Evolutionary conservation across 2,113 vertebrate genomes (phyloP), one percentile per base, ranked within the genome.

Genomic region (Elgaria multicarinata): DNA sequence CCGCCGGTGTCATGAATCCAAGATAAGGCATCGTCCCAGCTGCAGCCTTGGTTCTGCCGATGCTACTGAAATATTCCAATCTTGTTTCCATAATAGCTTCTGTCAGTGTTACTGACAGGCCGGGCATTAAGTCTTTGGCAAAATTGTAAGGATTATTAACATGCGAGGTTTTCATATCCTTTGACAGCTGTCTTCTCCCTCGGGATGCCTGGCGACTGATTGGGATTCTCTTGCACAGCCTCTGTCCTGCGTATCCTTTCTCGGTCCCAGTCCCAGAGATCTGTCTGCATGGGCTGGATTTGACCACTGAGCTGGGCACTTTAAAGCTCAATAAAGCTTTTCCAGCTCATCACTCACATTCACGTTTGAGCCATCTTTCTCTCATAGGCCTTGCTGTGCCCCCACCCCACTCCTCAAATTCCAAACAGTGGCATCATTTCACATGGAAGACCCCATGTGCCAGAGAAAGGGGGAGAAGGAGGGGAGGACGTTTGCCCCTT

Each of bases 71-170:
- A 90, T 69, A 93, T 91, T 89, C 95, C 39, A 3, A 2, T 93
- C 96, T 82, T 89, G 90, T 93, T 90, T 91, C 94, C 12, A 2
- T 42, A 64, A 90, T 92, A 67, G 94, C 87, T 89, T 95, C 96
- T 94, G 94, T 53, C 96, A 90, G 88, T 0, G 42, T 93, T 72
- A 89, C 93, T 96, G 96, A 92, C 95, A 95, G 94, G 91, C 91
- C 62, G 20, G 92, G 89, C 92, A 88, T 91, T 6, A 79, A 69
- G 95, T 87, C 95, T 94, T 88, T 91, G 96, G 93, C 66, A 93
- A 91, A 94, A 93, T 95, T 91, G 93, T 72, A 88, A 83, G 94
- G 95, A 92, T 95, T 94, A 95, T 90, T 85, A 89, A 76, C 94
- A 87, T 82, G 90, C 7, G 62, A 85, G 90, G 90, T 88, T 93